Base-by-base conservation (phyloP, 2,888 invertebrate species). In the Venusia cambrica region DNA sequence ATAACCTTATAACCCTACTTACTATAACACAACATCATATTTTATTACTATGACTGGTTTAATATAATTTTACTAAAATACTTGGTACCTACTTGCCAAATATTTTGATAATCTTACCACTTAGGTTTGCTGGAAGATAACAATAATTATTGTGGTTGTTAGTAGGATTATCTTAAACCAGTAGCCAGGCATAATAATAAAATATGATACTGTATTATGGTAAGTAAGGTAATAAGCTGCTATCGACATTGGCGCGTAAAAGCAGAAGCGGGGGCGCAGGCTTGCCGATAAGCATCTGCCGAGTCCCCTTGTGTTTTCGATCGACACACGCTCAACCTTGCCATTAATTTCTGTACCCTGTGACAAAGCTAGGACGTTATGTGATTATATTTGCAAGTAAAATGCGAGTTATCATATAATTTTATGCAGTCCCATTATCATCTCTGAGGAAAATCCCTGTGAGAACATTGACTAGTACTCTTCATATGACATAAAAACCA, bases 231-330 rank as follows among this genome's bases (percentile, higher is more conserved):
- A 53, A 54, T 62, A 57, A 57, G 53, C 45, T 54, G 49, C 57
- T 58, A 62, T 62, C 62, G 54, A 53, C 53, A 52, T 50, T 49
- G 44, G 56, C 54, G 56, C 48, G 54, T 57, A 58, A 54, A 57
- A 60, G 54, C 59, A 52, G 53, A 59, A 55, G 55, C 56, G 56
- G 58, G 48, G 63, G 19, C 57, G 62, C 63, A 66, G 59, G 70
- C 71, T 74, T 79, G 80, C 58, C 68, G 85, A 87, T 87, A 85
- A 84, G 80, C 77, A 84, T 84, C 85, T 79, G 84, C 84, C 73
- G 83, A 85, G 80, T 71, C 81, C 85, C 84, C 84, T 77, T 68
- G 75, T 72, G 73, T 76, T 72, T 68, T 71, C 76, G 72, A 80
- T 77, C 74, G 68, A 60, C 72, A 62, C 70, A 62, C 73, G 67